Base-by-base conservation (phyloP, 2,113 vertebrate genomes). In the Xyliphius kryptos region DNA sequence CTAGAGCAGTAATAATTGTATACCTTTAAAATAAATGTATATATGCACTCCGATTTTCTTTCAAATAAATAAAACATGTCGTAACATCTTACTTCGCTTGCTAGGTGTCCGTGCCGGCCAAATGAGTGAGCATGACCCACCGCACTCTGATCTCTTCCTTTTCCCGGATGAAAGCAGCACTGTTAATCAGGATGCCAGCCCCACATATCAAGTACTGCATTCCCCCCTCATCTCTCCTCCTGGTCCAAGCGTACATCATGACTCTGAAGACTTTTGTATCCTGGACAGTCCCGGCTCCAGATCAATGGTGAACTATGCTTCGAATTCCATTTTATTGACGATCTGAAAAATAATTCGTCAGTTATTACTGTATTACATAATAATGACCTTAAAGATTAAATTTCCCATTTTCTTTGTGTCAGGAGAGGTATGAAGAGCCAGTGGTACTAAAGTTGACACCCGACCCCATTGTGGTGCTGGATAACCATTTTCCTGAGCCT, bases 111-210 rank as follows among this genome's bases (percentile, higher is more conserved):
- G 83, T n/a, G 86, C 90, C 73, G 88, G 88, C 46, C 82, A 43
- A 19, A 82, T 63, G 63, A 89, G 83, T 13, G 78, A 86, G 70
- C 89, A 82, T 5, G 91, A 92, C 11, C 87, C 89, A 0, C 88
- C 90, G 38, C 89, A 85, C 67, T 99, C 96, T 6, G 95, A 97
- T 77, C 91, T 99, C 43, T 99, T 99, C 85, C 87, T 99, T 47
- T 99, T 99, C 75, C 96, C 96, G 2, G 94, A 99, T 43, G 96
- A 99, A 84, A 98, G 94, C 68, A 92, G 96, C 46, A 92, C 90
- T 48, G 36, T 81, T 2, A 90, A 82, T 32, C 93, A 91, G 66
- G 93, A 93, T 20, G 66, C 86, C 3, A 90, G 89, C 60, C 92
- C 91, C 60, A 82, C 87, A 4, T 91, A 83, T 0, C 26, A 87